phyloP scores from a whole-genome alignment of 2,797 vertebrate genomes.

The Gallinago stenura region DNA sequence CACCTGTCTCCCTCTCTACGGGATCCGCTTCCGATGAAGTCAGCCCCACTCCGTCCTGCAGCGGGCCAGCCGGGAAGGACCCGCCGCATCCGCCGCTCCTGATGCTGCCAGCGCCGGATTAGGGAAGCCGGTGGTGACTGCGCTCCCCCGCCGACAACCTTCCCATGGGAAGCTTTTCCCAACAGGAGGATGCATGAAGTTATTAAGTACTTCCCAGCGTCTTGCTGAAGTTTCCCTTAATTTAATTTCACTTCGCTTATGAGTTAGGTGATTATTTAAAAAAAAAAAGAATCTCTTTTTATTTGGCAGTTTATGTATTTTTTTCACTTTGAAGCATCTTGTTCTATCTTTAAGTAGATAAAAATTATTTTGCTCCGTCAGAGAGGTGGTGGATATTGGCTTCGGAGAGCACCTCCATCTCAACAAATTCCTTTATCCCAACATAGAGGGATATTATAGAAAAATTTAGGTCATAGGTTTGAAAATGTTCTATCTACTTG shows the following conservation, averaged over 20 bases:
- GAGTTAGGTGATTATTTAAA: not conserved
- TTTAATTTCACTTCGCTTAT: not conserved
- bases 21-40: constrained; percentile 54
- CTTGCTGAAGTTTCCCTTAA: not conserved
- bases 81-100: not conserved
- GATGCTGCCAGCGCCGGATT: not conserved
- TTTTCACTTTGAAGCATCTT: not conserved
- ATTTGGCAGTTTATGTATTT: not conserved
- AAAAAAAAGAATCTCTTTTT: accelerated
- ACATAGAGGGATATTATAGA: not conserved
- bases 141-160: accelerated
- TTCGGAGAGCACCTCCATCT: not conserved
- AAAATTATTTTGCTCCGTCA: not conserved
- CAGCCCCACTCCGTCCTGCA: not conserved
- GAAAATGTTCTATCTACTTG: not conserved
- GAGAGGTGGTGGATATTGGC: not conserved
- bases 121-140: not conserved
- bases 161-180: constrained; percentile 26
- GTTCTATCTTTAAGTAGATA: not conserved
- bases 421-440: not conserved
- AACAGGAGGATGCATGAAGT: not conserved
- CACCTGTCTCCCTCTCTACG: too few relatives aligned
- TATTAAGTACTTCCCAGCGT: constrained; percentile 12
- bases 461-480: not conserved
- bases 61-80: not conserved